Base-by-base conservation (phyloP, 2,888 invertebrate species). In the Caenorhabditis wallacei region DNA sequence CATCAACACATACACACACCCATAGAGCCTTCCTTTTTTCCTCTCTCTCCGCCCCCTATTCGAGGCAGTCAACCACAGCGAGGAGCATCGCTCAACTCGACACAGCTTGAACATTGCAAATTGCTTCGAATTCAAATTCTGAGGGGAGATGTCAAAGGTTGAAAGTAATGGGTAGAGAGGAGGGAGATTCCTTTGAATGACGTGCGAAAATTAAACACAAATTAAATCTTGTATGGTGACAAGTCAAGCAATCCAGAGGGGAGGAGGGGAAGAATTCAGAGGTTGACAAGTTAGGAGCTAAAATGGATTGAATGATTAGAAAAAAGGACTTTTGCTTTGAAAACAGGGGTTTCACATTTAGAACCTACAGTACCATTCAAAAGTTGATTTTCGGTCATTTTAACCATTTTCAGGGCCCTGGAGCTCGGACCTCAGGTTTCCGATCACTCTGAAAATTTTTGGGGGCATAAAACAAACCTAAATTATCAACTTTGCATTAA, bases 211-310 rank as follows among this genome's bases (percentile, higher is more conserved):
- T 66, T 66, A 66, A 66, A 66, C 48, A 71, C 84, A 86, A 87
- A 87, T 87, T 87, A 86, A 87, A 87, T 87, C 87, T 40, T 74
- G 63, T 64, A 18, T 74, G 74, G 22, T 64, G 74, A 74, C 74
- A 74, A 66, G 43, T 43, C 43, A 64, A 53, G 63, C 64, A 74
- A 74, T 53, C 48, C 35, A 40, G 13, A 11, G 40, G 11, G 40
- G 40, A 11, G 16, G 10, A 57, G n/a, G n/a, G n/a, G n/a, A n/a
- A n/a, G 8, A 30, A 30, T 30, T 8, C 30, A 43, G 46, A 30
- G n/a, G 24, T 53, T 63, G 63, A 71, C 56, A 57, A 16, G 70
- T 24, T 46, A 37, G 37, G 20, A 30, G 24, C n/a, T 51, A 37
- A n/a, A 8, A 48, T 10, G 22, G 13, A 46, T 59, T 59, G 57